phyloP scores from a whole-genome alignment of 1,140 invertebrate genomes.

The Drosophila kanapiae region DNA sequence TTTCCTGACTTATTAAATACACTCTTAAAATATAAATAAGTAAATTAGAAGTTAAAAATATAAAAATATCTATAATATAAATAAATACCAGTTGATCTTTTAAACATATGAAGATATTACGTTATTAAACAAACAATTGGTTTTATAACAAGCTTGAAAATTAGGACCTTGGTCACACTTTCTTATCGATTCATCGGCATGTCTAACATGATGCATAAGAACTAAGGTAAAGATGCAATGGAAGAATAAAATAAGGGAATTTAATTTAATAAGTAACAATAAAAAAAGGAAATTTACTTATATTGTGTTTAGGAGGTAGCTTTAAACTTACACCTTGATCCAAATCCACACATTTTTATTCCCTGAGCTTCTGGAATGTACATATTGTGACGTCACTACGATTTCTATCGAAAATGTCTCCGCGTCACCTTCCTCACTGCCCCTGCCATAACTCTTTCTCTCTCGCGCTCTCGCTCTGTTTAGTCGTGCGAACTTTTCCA shows the following conservation, averaged over 20 bases:
- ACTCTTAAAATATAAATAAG: not conserved
- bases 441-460: too few relatives aligned
- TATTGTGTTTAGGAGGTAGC: too few relatives aligned
- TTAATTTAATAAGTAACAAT: too few relatives aligned
- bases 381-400: not conserved
- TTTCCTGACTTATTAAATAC: not conserved
- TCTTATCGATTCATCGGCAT: not conserved
- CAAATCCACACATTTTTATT: not conserved
- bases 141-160: too few relatives aligned
- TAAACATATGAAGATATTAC: too few relatives aligned
- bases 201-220: not conserved
- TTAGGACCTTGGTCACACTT: not conserved
- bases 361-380: not conserved
- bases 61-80: too few relatives aligned
- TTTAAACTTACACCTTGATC: too few relatives aligned
- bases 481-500: not conserved
- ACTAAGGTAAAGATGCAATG: not conserved
- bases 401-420: conserved; percentile 1
- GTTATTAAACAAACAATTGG: too few relatives aligned
- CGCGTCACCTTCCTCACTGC: conserved; percentile 6
- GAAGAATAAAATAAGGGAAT: not conserved
- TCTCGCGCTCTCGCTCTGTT: not conserved
- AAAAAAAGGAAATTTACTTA: too few relatives aligned
- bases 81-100: too few relatives aligned
- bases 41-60: too few relatives aligned